phyloP scores from a whole-genome alignment of 2,888 invertebrate species.

The Ariolimax columbianus region DNA sequence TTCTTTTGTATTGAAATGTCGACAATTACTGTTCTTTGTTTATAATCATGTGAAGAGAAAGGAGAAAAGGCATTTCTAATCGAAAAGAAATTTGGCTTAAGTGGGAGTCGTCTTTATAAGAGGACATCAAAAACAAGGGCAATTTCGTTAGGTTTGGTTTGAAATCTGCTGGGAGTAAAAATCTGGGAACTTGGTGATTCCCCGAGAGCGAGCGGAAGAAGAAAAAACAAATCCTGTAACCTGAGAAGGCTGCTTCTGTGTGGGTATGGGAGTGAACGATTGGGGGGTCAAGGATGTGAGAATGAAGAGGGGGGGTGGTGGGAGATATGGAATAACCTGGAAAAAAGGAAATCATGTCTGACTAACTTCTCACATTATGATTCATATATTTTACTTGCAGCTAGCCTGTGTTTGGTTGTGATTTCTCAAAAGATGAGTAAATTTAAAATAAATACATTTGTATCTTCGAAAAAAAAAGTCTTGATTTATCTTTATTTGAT shows the following conservation, averaged over 20 bases:
- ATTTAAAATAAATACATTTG: not conserved
- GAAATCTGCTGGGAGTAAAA: constrained; percentile 19
- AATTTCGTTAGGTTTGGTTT: constrained; percentile 27
- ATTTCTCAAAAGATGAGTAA: not conserved
- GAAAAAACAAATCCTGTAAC: constrained; percentile 38
- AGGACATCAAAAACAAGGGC: constrained; percentile 4
- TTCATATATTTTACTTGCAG: no score
- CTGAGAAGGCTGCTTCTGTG: constrained; percentile 5
- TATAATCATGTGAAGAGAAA: not conserved
- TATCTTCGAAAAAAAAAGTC: no score
- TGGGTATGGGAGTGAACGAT: not conserved
- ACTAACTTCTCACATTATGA: no score
- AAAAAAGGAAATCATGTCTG: not conserved
- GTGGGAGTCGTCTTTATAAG: not conserved
- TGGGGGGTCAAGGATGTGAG: not conserved
- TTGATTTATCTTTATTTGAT: no score
- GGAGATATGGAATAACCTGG: not conserved
- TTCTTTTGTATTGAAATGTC: not conserved
- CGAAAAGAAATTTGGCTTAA: constrained; percentile 4
- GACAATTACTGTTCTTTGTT: not conserved
- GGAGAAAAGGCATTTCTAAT: not conserved
- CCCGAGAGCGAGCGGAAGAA: constrained; percentile 1
- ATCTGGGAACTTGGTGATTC: constrained; percentile 42
- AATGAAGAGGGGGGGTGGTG: not conserved
- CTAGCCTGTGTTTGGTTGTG: not conserved